A percentile compares a stretch with the other conserved stretches of the same genome.
phyloP scores from a whole-genome alignment of 2,888 invertebrate species.

The Epinotia brunnichana region DNA sequence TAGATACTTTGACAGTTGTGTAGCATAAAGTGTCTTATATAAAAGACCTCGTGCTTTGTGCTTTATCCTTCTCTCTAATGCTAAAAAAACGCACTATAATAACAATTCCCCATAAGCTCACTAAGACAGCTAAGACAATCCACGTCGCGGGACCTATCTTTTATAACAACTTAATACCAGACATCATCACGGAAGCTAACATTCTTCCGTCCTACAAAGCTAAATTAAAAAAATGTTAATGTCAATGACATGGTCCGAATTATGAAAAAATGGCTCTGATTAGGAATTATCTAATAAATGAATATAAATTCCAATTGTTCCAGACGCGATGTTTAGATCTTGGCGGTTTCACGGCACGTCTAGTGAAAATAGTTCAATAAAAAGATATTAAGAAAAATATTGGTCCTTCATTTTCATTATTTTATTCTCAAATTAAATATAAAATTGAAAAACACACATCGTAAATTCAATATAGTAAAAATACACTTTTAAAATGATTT shows the following conservation, averaged over 20 bases:
- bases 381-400: neutral
- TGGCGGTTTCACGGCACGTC: constrained; percentile 29
- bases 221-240: constrained; percentile 1
- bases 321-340: constrained; percentile 37
- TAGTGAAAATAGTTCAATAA: constrained; percentile 26
- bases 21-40: no score
- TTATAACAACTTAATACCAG: no score
- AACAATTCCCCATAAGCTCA: no score
- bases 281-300: constrained; percentile 41
- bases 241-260: constrained; percentile 28
- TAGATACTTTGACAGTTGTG: no score
- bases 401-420: neutral
- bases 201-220: no score
- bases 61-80: no score
- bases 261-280: constrained; percentile 17
- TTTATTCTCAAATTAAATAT: constrained; percentile 33
- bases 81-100: no score
- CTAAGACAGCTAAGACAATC: no score
- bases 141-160: no score
- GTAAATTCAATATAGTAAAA: constrained; percentile 1
- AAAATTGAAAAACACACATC: constrained; percentile 37
- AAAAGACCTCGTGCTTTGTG: no score
- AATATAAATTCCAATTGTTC: constrained; percentile 36
- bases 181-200: no score
- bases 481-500: neutral